Evolutionary conservation across 2,797 vertebrate species (phyloP).

Genomic region (Meriones psammophilus): DNA sequence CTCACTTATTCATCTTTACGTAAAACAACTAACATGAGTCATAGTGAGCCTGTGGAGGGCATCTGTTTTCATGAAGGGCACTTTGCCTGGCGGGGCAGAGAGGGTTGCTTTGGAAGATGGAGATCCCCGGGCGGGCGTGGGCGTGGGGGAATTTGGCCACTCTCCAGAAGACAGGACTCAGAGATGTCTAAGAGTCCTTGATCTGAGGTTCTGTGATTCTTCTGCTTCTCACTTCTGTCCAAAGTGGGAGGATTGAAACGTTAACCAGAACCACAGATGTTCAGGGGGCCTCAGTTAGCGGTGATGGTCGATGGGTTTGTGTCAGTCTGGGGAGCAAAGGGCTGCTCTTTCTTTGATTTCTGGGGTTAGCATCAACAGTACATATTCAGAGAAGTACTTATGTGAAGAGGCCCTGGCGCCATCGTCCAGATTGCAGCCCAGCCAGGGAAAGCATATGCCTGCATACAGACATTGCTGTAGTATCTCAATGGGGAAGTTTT

Average conservation of each 20-base stretch:
- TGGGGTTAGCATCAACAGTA: background rate
- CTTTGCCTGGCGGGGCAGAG: background rate
- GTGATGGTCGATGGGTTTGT: background rate
- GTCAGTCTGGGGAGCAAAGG: background rate
- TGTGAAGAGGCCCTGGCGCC: background rate
- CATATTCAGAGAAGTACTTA: background rate
- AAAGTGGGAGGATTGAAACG: background rate
- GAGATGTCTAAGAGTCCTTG: background rate
- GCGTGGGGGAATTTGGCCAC: background rate
- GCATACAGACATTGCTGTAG: background rate
- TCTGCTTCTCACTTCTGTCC: constrained; percentile 19
- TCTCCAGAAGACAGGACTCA: background rate
- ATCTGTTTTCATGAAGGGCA: constrained; percentile 18
- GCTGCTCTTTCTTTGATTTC: background rate
- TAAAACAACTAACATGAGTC: background rate
- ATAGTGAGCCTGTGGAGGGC: background rate
- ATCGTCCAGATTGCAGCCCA: constrained; percentile 25
- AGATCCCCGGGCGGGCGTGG: background rate
- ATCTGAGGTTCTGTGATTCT: constrained; percentile 7
- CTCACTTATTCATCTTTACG: constrained; percentile 32
- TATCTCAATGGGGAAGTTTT: constrained; percentile 23
- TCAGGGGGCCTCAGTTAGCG: background rate
- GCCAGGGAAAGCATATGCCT: background rate
- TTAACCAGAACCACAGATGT: background rate
- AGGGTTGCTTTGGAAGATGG: background rate